These are phyloP conservation scores for Theretra japonica DNA, from an alignment of 2,888 invertebrate species.

Conservation along the genomic window DNA sequence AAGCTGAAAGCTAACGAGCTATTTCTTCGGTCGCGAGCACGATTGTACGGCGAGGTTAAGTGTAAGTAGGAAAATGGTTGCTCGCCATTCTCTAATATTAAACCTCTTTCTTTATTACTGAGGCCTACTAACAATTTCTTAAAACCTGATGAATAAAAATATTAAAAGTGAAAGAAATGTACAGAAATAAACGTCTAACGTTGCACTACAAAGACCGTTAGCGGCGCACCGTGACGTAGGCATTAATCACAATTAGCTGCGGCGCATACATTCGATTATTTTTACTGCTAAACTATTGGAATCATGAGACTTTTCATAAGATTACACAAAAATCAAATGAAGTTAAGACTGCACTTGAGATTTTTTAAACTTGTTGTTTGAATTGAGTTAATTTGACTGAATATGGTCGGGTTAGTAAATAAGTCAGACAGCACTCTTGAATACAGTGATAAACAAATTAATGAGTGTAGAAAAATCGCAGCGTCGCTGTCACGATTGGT, in stretches of 20 bases:
- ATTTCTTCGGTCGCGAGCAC: neutral
- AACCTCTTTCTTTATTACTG: neutral
- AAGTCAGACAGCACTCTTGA: too few relatives aligned
- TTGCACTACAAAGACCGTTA: neutral
- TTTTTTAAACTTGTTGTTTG: too few relatives aligned
- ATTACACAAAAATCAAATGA: too few relatives aligned
- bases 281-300: neutral
- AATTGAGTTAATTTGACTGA: too few relatives aligned
- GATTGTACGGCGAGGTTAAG: neutral
- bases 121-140: neutral
- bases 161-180: neutral
- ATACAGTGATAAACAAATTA: too few relatives aligned
- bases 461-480: too few relatives aligned
- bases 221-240: neutral
- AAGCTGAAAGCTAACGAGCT: slow-evolving; percentile 3
- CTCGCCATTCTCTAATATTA: neutral
- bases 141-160: neutral
- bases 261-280: neutral
- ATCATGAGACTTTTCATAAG: too few relatives aligned
- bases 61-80: neutral
- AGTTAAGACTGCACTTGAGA: too few relatives aligned
- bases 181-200: neutral
- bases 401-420: too few relatives aligned
- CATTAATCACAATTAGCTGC: neutral
- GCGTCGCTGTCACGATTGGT: too few relatives aligned